These are phyloP conservation scores for Ophraella communa DNA, from an alignment of 2,888 invertebrate genomes.

Conservation along the genomic window DNA sequence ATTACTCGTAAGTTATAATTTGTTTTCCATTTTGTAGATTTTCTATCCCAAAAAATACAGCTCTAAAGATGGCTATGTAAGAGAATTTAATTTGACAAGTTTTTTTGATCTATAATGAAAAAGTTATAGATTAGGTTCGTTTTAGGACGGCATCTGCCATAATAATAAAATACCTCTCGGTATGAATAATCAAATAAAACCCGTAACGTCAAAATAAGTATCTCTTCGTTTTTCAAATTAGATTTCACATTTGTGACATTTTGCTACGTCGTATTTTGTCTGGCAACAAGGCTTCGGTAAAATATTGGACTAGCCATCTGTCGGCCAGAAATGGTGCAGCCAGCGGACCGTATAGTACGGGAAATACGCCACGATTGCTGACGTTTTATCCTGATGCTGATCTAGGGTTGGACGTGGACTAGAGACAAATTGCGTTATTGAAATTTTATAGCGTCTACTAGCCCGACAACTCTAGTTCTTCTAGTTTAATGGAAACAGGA, in stretches of 20 bases:
- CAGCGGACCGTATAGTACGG: constrained; percentile 3
- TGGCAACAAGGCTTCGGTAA: background rate
- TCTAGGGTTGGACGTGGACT: constrained; percentile 9
- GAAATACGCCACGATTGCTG: constrained; percentile 12
- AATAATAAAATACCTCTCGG: too few relatives aligned
- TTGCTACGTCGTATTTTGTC: constrained; percentile 1
- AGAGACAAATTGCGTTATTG: constrained; percentile 13
- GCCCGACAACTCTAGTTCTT: background rate
- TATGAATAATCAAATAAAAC: too few relatives aligned
- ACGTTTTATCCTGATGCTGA: constrained; percentile 13
- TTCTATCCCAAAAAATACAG: too few relatives aligned
- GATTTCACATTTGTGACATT: constrained; percentile 7
- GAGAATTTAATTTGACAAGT: too few relatives aligned
- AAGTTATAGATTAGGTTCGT: too few relatives aligned
- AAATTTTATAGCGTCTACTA: constrained; percentile 5
- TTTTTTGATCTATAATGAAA: too few relatives aligned
- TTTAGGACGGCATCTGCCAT: too few relatives aligned
- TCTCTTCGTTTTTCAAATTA: background rate
- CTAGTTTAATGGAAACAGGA: background rate
- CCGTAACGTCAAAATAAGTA: too few relatives aligned
- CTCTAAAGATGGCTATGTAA: too few relatives aligned
- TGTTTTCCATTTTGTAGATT: too few relatives aligned
- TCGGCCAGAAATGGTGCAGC: constrained; percentile 8
- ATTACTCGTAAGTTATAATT: too few relatives aligned
- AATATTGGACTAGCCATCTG: constrained; percentile 17